Conservation (phyloP, 2,888 invertebrate genomes). For the Penaeus monodon region DNA sequence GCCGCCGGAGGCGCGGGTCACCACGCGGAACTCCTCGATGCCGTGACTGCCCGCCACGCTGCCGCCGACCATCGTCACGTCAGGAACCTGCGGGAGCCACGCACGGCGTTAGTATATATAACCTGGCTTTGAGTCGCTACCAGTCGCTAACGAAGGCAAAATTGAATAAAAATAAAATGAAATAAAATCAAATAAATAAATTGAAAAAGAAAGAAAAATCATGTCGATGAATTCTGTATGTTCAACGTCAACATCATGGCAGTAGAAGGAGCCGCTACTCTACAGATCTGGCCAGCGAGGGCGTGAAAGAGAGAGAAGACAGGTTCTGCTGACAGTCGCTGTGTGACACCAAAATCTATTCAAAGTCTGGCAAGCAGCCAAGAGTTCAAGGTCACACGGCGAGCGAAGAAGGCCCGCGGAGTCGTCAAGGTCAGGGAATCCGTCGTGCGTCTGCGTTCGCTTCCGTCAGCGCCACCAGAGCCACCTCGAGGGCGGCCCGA, state of each 20-base stretch:
- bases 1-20: slow-evolving; percentile 43
- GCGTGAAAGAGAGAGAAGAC: too few species aligned
- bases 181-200: too few species aligned
- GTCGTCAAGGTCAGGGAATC: slow-evolving; percentile 36
- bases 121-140: too few species aligned
- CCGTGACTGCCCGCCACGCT: slow-evolving; percentile 62
- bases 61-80: slow-evolving; percentile 60
- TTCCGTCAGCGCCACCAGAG: neutral
- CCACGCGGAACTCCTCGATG: slow-evolving; percentile 51
- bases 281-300: too few species aligned
- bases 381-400: slow-evolving; percentile 12
- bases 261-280: too few species aligned
- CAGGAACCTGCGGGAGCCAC: slow-evolving; percentile 58
- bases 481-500: neutral
- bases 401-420: slow-evolving; percentile 8
- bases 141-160: too few species aligned
- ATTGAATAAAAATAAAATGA: neutral
- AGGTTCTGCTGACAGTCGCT: too few species aligned
- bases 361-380: slow-evolving; percentile 27
- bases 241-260: too few species aligned
- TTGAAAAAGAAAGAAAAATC: too few species aligned
- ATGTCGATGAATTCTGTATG: too few species aligned
- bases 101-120: neutral
- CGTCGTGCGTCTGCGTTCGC: too few species aligned
- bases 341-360: too few species aligned